phyloP scores from a whole-genome alignment of 1,140 invertebrate genomes.

The Cydia fagiglandana region DNA sequence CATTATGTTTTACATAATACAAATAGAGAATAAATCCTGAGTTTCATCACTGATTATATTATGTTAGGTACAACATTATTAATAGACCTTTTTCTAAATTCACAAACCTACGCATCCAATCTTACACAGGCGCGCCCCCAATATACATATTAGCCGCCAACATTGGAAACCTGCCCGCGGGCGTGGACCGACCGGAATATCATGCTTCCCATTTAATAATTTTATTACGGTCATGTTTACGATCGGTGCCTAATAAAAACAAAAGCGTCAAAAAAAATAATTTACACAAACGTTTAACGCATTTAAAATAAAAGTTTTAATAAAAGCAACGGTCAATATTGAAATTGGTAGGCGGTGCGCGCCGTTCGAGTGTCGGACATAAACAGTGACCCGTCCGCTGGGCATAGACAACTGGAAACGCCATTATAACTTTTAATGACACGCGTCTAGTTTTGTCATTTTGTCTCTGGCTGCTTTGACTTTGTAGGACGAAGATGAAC shows the following conservation, averaged over 20 bases:
- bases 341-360: constrained; percentile 1
- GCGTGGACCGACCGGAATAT: neutral
- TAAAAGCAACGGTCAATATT: constrained; percentile 31
- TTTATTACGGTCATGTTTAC: constrained; percentile 30
- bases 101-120: neutral
- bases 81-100: neutral
- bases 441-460: constrained; percentile 31
- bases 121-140: neutral
- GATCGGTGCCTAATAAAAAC: constrained; percentile 30
- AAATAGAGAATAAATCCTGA: neutral
- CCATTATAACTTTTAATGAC: constrained; percentile 31
- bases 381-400: constrained; percentile 28
- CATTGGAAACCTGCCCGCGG: neutral
- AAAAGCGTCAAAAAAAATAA: neutral
- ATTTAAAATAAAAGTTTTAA: constrained; percentile 30
- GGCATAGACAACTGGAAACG: constrained; percentile 30
- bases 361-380: constrained; percentile 10
- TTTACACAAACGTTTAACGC: constrained; percentile 31
- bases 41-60: neutral
- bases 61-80: neutral
- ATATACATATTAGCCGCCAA: neutral
- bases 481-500: constrained; percentile 17
- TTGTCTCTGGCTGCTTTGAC: constrained; percentile 17
- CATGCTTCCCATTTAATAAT: constrained; percentile 25
- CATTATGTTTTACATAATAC: neutral